Percentiles rank a stretch among this genome's conserved stretches.
Evolutionary conservation across 2,113 vertebrate genomes (phyloP).

Genomic region (Monarcha castaneiventris): DNA sequence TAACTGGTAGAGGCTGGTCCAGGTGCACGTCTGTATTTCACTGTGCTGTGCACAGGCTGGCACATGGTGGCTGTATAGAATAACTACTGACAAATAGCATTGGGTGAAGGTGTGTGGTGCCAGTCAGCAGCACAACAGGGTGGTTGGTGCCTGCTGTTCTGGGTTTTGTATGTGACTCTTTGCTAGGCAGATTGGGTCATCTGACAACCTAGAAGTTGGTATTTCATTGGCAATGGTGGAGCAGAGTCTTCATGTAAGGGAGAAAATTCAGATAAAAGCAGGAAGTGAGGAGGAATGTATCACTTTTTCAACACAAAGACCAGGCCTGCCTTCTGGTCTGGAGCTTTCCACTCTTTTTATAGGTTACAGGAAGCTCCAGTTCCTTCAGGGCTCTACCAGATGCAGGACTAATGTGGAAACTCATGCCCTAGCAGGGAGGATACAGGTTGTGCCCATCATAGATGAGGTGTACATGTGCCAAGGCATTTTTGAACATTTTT

Average conservation of each 20-base stretch:
- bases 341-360: background rate
- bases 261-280: background rate
- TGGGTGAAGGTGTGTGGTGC: background rate
- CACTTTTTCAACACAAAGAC: background rate
- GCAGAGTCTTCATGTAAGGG: background rate
- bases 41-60: background rate
- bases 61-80: background rate
- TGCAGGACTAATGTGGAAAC: background rate
- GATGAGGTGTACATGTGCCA: background rate
- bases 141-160: background rate
- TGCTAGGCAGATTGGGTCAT: background rate
- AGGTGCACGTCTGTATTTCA: background rate
- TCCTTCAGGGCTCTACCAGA: background rate
- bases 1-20: background rate
- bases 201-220: background rate
- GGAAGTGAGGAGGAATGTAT: background rate
- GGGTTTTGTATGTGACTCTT: background rate
- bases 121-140: background rate
- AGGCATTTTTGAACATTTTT: background rate
- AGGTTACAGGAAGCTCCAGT: background rate
- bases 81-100: background rate
- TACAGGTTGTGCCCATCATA: background rate
- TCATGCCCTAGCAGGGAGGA: background rate
- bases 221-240: background rate
- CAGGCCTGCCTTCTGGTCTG: background rate